Evolutionary conservation across 92 coral and sea anemone species (phyloP).

Genomic region (Virgularia gustaviana): DNA sequence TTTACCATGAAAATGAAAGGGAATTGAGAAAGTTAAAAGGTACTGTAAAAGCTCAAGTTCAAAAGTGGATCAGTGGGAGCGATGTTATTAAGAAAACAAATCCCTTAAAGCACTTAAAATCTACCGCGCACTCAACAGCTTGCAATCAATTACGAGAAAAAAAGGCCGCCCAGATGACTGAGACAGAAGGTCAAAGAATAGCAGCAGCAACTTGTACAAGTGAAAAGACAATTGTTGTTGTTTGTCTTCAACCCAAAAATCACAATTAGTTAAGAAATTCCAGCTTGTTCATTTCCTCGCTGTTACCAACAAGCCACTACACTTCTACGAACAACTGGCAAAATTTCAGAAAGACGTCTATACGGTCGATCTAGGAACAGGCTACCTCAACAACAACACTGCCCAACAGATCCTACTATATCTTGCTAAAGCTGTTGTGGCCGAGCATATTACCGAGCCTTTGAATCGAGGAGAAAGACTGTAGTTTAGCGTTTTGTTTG

Average conservation of each 20-base stretch:
- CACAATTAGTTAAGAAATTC: slow-evolving; percentile 10
- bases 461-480: slow-evolving; percentile 11
- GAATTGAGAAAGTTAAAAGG: not conserved
- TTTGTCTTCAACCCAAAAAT: too few species aligned
- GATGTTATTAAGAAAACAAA: not conserved
- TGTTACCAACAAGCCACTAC: not conserved
- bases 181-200: not conserved
- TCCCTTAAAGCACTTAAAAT: not conserved
- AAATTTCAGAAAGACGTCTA: slow-evolving; percentile 17
- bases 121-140: not conserved
- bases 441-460: slow-evolving; percentile 6
- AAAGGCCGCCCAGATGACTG: not conserved
- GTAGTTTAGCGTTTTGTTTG: slow-evolving; percentile 19
- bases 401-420: slow-evolving; percentile 19
- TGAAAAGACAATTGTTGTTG: slow-evolving; percentile 8
- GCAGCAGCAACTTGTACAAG: not conserved
- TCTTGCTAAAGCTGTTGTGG: slow-evolving; percentile 10
- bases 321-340: slow-evolving; percentile 13
- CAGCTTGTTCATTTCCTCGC: slow-evolving; percentile 30
- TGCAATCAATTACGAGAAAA: not conserved
- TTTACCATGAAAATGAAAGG: slow-evolving; percentile 6
- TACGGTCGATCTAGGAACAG: slow-evolving; percentile 23
- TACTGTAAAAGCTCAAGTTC: not conserved
- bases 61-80: not conserved
- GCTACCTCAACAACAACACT: not conserved